Conservation (phyloP, 1,140 invertebrate species). For the Lasioglossum albipes region DNA sequence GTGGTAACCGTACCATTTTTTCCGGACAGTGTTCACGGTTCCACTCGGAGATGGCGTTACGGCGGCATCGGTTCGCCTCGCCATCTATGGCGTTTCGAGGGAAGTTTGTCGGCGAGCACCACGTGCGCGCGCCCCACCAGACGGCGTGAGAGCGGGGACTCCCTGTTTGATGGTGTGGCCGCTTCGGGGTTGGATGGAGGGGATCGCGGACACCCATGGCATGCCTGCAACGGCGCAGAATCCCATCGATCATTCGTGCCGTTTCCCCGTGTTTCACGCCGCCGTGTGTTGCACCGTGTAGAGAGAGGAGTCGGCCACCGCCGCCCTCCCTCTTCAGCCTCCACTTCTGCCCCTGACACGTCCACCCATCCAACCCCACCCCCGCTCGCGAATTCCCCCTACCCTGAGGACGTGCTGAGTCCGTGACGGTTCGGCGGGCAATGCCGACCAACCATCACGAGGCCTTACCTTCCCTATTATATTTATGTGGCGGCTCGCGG, state of each 20-base stretch:
- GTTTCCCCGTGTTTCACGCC: conserved; percentile 76
- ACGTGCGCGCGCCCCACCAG: conserved; percentile 71
- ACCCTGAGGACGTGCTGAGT: conserved; percentile 62
- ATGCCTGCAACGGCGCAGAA: conserved; percentile 77
- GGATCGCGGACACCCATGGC: conserved; percentile 57
- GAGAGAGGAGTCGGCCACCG: conserved; percentile 54
- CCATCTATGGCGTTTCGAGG: conserved; percentile 63
- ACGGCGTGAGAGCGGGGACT: conserved; percentile 45
- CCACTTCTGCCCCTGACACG: conserved; percentile 59
- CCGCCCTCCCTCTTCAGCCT: conserved; percentile 52
- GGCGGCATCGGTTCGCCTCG: conserved; percentile 16
- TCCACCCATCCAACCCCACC: conserved; percentile 65
- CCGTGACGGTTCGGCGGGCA: conserved; percentile 77
- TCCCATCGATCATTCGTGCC: conserved; percentile 79
- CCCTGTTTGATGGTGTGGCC: conserved; percentile 20
- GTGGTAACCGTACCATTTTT: conserved; percentile 3
- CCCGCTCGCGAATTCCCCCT: conserved; percentile 64
- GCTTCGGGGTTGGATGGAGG: conserved; percentile 55
- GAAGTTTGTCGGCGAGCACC: conserved; percentile 65
- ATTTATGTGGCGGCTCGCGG: conserved; percentile 79
- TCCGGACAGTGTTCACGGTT: conserved; percentile 52
- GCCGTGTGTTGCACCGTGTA: conserved; percentile 73
- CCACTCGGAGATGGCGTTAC: conserved; percentile 63
- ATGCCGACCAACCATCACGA: conserved; percentile 79
- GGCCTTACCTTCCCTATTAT: conserved; percentile 77